These are phyloP conservation scores for Xestoiulus laeticollis DNA, from an alignment of 2,888 invertebrate species.

Conservation along the genomic window DNA sequence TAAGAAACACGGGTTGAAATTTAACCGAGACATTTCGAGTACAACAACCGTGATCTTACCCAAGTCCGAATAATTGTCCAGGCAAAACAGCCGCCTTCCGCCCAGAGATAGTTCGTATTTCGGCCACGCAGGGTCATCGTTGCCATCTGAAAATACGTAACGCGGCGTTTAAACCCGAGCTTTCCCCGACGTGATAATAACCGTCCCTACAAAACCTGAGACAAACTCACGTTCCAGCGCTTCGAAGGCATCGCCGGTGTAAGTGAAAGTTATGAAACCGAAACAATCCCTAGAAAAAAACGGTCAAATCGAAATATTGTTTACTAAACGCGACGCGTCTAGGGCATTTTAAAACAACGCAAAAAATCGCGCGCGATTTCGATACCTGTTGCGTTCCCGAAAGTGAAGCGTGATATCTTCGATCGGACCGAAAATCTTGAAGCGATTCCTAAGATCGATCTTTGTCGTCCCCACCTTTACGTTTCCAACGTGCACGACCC, in stretches of 20 bases:
- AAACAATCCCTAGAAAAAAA: constrained; percentile 35
- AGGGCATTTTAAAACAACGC: not conserved
- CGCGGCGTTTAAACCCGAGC: not conserved
- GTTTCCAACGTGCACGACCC: constrained; percentile 44
- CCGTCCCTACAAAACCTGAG: not conserved
- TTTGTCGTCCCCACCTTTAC: not conserved
- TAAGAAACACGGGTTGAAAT: too few relatives aligned
- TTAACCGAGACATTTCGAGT: not conserved
- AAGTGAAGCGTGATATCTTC: constrained; percentile 27
- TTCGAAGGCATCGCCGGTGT: constrained; percentile 29
- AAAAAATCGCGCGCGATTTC: too few relatives aligned
- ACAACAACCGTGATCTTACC: not conserved
- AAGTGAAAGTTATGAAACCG: constrained; percentile 36
- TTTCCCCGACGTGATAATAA: not conserved
- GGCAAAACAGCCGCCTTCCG: constrained; percentile 41
- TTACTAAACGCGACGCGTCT: not conserved
- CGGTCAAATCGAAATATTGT: not conserved
- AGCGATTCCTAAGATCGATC: not conserved
- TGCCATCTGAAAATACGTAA: constrained; percentile 46
- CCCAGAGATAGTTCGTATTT: constrained; percentile 46
- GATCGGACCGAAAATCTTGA: not conserved
- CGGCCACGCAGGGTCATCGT: not conserved
- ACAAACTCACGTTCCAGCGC: constrained; percentile 43
- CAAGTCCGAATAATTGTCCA: constrained; percentile 46
- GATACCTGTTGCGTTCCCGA: constrained; percentile 32